Evolutionary conservation across 2,797 vertebrate genomes (phyloP).

Genomic region (Xenopus petersii): DNA sequence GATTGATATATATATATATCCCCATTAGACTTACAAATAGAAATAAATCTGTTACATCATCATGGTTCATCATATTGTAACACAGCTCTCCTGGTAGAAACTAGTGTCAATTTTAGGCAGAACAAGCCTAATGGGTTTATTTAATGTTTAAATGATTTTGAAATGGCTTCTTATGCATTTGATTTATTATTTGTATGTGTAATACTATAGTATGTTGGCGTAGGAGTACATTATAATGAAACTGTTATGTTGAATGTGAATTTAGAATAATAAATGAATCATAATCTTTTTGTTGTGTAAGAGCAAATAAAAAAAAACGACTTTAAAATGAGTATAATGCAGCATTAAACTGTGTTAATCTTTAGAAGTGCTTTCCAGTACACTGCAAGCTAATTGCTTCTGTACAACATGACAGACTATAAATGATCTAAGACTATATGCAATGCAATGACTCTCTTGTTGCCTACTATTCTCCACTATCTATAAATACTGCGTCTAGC

Average conservation of each 20-base stretch:
- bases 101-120: too few relatives aligned
- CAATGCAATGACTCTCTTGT: slow-evolving; percentile 45
- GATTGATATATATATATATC: too few relatives aligned
- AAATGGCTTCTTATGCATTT: too few relatives aligned
- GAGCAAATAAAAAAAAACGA: slow-evolving; percentile 21
- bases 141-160: too few relatives aligned
- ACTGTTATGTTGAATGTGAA: slow-evolving; percentile 34
- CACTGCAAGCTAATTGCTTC: slow-evolving; percentile 53
- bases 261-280: slow-evolving; percentile 40
- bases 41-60: too few relatives aligned
- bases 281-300: slow-evolving; percentile 36
- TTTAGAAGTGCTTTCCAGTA: slow-evolving; percentile 54
- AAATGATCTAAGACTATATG: slow-evolving; percentile 38
- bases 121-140: too few relatives aligned
- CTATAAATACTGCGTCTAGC: too few relatives aligned
- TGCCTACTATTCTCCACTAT: neutral
- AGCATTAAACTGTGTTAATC: slow-evolving; percentile 53
- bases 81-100: too few relatives aligned
- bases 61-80: too few relatives aligned
- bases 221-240: slow-evolving; percentile 22
- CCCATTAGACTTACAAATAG: too few relatives aligned
- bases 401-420: slow-evolving; percentile 53
- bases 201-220: too few relatives aligned
- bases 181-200: too few relatives aligned
- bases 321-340: slow-evolving; percentile 46